Conservation (phyloP, 2,797 vertebrate species). For the Muraenolepis orangiensis region DNA sequence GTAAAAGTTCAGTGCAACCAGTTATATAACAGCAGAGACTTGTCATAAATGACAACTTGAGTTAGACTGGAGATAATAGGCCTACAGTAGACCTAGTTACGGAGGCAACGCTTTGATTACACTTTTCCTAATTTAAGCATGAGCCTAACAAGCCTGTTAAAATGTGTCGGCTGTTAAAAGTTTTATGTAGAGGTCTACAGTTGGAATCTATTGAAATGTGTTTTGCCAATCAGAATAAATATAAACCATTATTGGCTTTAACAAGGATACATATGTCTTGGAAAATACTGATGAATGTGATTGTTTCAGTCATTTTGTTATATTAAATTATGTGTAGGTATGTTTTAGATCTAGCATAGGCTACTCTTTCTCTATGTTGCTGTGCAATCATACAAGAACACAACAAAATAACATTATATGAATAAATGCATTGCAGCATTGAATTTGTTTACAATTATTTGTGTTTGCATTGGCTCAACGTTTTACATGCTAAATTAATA, state of each 20-base stretch:
- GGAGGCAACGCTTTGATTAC: conserved; percentile 8
- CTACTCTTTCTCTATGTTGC: background rate
- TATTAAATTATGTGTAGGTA: background rate
- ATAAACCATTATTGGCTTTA: background rate
- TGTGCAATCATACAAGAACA: too few relatives aligned
- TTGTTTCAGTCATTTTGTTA: background rate
- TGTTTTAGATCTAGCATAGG: background rate
- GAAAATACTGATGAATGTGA: conserved; percentile 5
- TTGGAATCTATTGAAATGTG: background rate
- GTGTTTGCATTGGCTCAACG: background rate
- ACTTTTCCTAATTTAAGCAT: conserved; percentile 9
- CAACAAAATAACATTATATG: background rate
- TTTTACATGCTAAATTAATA: background rate
- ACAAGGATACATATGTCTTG: background rate
- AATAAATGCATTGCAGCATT: background rate
- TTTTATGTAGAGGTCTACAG: conserved; percentile 3
- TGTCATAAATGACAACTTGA: conserved; percentile 18
- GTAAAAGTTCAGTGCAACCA: conserved; percentile 45
- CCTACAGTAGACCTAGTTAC: conserved; percentile 3
- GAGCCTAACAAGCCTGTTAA: conserved; percentile 12
- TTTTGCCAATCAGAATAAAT: background rate
- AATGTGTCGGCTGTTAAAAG: background rate
- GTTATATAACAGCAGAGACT: conserved; percentile 31
- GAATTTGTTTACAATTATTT: background rate
- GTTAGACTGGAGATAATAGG: conserved; percentile 12